Base-by-base conservation (phyloP, 2,888 invertebrate species). In the Microdon myrmicae region DNA sequence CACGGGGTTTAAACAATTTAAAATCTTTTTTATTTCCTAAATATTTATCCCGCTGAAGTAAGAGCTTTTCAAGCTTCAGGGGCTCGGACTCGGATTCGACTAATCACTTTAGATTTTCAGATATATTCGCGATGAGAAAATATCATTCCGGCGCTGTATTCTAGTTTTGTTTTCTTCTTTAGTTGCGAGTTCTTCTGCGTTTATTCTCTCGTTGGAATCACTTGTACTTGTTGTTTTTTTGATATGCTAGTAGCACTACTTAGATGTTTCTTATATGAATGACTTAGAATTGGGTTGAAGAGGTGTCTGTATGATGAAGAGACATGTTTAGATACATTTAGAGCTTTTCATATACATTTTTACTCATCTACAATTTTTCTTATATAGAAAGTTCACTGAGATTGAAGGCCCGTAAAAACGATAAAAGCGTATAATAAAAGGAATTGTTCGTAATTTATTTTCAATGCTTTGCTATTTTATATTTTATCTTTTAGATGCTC, bases 11-110 rank as follows among this genome's bases (percentile, higher is more conserved):
- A 14, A 28, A 35, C 34, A 29, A 17, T 34, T 45, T 17, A 13
- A 26, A 32, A 12, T 25, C 25, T 32, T 44, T 28, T 39, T 34
- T 32, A 32, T 60, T 34, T 39, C 20, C 39, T 32, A 51, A 29
- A 49, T 58, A 53, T 44, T 56, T 61, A 53, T 58, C 56, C 67
- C 58, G 55, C 66, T 66, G 54, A 67, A 67, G 45, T 56, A 31
- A 47, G 68, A 69, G 69, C 68, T 70, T 68, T 75, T 74, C 74
- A 73, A 72, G 74, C 77, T 74, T 75, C 79, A 79, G 78, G 78
- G 77, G 79, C 75, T 79, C 79, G 79, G 74, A 74, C 78, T 79
- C 79, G 79, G 74, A 75, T 76, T 75, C 77, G 77, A 77, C 77
- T 77, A 77, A 78, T 72, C 72, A 71, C 70, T 67, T 54, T 51